Evolutionary conservation across 2,797 vertebrate species (phyloP), one percentile per base, ranked within the genome.

Genomic region (Neosilurus hyrtlii): DNA sequence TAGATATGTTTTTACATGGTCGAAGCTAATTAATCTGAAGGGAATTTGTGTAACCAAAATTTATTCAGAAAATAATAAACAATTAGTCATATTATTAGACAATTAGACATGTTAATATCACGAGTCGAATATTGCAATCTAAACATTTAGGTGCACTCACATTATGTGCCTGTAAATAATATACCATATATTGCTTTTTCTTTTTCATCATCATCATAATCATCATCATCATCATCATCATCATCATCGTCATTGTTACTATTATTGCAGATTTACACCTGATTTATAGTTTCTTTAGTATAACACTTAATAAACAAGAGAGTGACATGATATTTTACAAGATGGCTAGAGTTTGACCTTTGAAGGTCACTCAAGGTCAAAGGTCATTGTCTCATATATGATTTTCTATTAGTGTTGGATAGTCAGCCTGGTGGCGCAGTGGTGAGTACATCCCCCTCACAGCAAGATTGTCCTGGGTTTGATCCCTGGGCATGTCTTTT

Each of bases 1-100:
- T 77, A 11, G 11, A 12, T 16, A 22, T 62, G 35, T 16, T 43
- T 35, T 77, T 57, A 62, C 74, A 77, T 77, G 74, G 35, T 77
- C 24, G 72, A 74, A 74, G 22, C 4, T 49, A 77, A 77, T 77
- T 62, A 62, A 77, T 62, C 74, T 62, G 20, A 77, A 77, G 74
- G 74, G 74, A 49, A 15, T 62, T 49, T 62, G 57, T 22, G 74
- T 76, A 61, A 43, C 56, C 56, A 37, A 43, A 30, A 20, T 61
- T 61, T 14, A n/a, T 59, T 75, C 22, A n/a, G 30, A 43, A 6
- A 22, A 57, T 57, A 51, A 71, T n/a, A 57, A 56, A 3, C 9
- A 20, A 16, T 20, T 20, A 20, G 35, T 67, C 18, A n/a, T n/a
- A n/a, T n/a, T n/a, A n/a, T n/a, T n/a, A n/a, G n/a, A n/a, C n/a